phyloP scores from a whole-genome alignment of 2,797 vertebrate genomes.

The Gymnopithys bicolor region DNA sequence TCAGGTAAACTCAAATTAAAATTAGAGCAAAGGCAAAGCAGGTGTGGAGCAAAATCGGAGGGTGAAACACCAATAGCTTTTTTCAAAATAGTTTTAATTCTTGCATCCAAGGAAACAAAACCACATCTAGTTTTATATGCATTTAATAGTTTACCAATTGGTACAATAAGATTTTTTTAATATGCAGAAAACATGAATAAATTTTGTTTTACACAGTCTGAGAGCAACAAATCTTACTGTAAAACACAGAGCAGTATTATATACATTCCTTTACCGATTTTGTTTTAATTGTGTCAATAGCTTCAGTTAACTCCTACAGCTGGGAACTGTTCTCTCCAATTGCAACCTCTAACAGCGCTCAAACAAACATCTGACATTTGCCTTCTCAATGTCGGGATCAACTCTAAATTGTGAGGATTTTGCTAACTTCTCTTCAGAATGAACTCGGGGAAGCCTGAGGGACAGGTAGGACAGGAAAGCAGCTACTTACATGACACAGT shows the following conservation, averaged over 20 bases:
- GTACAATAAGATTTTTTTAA: conserved; percentile 90
- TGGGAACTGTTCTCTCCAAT: conserved; percentile 76
- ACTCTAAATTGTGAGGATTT: conserved; percentile 66
- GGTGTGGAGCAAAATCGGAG: neutral
- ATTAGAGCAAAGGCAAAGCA: neutral
- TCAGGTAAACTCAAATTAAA: neutral
- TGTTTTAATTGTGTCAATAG: conserved; percentile 75
- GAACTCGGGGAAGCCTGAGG: conserved; percentile 69
- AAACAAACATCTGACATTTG: conserved; percentile 66
- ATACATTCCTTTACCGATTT: conserved; percentile 86
- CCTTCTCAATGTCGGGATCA: conserved; percentile 75
- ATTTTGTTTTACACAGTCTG: conserved; percentile 90
- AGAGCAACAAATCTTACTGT: conserved; percentile 89
- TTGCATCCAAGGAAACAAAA: conserved; percentile 58
- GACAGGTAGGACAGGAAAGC: conserved; percentile 76
- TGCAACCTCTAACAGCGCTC: conserved; percentile 72
- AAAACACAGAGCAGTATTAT: conserved; percentile 89
- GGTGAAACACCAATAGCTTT: conserved; percentile 23
- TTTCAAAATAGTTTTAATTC: conserved; percentile 47
- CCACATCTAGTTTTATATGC: conserved; percentile 84
- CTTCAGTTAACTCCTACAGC: conserved; percentile 80
- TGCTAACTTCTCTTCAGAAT: conserved; percentile 75
- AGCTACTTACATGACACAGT: conserved; percentile 82
- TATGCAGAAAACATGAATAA: conserved; percentile 91
- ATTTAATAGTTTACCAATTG: conserved; percentile 90